Evolutionary conservation across 2,113 vertebrate species (phyloP).

Genomic region (Camelus dromedarius): DNA sequence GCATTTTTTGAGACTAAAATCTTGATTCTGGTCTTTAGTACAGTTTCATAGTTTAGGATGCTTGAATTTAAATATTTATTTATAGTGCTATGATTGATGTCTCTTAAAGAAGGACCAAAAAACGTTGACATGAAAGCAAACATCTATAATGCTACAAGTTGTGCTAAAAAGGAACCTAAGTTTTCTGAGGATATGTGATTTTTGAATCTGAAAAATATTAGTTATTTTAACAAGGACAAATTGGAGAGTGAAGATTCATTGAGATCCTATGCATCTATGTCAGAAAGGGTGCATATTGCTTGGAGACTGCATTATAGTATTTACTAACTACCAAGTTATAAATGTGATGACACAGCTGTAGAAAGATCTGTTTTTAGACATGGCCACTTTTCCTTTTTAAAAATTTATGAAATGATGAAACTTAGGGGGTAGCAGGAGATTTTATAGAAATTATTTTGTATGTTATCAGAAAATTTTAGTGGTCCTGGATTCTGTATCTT

Average conservation of each 20-base stretch:
- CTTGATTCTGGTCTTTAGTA: conserved; percentile 60
- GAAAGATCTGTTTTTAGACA: conserved; percentile 71
- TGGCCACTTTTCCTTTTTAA: conserved; percentile 51
- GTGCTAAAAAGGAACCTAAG: conserved; percentile 55
- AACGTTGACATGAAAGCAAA: conserved; percentile 58
- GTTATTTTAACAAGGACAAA: conserved; percentile 64
- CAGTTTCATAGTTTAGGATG: background rate
- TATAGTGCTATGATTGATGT: background rate
- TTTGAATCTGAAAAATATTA: conserved; percentile 65
- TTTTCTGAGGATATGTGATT: conserved; percentile 63
- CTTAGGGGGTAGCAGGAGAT: background rate
- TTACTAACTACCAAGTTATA: conserved; percentile 76
- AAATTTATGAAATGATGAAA: conserved; percentile 61
- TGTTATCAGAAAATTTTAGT: conserved; percentile 2
- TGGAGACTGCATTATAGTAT: conserved; percentile 61
- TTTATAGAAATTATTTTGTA: conserved; percentile 52
- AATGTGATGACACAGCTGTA: conserved; percentile 71
- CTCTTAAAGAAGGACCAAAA: conserved; percentile 45
- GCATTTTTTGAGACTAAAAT: conserved; percentile 50
- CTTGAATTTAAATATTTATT: conserved; percentile 48
- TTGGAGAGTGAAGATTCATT: conserved; percentile 77
- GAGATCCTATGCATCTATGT: conserved; percentile 64
- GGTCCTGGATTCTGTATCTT: background rate
- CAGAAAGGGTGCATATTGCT: conserved; percentile 61
- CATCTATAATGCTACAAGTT: conserved; percentile 58